Percentiles rank a stretch among this genome's conserved stretches.
phyloP scores from a whole-genome alignment of 2,113 vertebrate species.

The Ranitomeya imitator region DNA sequence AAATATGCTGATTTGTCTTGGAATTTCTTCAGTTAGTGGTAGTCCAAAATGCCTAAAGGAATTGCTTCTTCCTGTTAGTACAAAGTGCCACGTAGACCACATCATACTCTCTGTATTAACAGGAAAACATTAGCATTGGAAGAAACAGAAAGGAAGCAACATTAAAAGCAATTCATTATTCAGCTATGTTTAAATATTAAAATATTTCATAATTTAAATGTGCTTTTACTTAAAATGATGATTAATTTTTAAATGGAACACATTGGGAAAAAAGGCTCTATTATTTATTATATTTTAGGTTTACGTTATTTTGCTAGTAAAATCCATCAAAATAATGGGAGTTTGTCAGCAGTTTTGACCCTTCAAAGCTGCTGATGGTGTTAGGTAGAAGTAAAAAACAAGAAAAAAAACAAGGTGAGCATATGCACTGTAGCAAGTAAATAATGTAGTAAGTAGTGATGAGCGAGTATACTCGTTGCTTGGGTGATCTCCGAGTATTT shows the following conservation, averaged over 20 bases:
- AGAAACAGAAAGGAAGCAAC: conserved; percentile 2
- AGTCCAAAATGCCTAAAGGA: conserved; percentile 13
- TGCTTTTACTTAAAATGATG: conserved; percentile 40
- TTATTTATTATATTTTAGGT: conserved; percentile 31
- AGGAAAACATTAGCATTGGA: conserved; percentile 25
- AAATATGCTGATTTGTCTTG: conserved; percentile 36
- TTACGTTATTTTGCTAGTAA: neutral
- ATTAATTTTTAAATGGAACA: conserved; percentile 46
- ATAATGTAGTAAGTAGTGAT: too few species aligned
- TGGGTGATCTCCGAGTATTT: too few species aligned
- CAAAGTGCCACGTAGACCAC: conserved; percentile 27
- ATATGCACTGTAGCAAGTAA: too few species aligned
- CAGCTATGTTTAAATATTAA: conserved; percentile 40
- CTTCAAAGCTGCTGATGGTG: too few species aligned
- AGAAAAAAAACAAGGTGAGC: too few species aligned
- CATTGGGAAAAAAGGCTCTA: conserved; percentile 3
- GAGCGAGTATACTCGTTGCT: too few species aligned
- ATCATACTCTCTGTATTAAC: conserved; percentile 19
- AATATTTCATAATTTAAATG: conserved; percentile 48
- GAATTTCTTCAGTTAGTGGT: neutral
- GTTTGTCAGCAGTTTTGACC: too few species aligned
- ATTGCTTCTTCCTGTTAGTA: conserved; percentile 17
- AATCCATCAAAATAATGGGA: neutral
- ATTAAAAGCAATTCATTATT: conserved; percentile 47
- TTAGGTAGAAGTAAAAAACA: too few species aligned